Base-by-base conservation (phyloP, 2,113 vertebrate genomes). In the Platichthys stellatus region DNA sequence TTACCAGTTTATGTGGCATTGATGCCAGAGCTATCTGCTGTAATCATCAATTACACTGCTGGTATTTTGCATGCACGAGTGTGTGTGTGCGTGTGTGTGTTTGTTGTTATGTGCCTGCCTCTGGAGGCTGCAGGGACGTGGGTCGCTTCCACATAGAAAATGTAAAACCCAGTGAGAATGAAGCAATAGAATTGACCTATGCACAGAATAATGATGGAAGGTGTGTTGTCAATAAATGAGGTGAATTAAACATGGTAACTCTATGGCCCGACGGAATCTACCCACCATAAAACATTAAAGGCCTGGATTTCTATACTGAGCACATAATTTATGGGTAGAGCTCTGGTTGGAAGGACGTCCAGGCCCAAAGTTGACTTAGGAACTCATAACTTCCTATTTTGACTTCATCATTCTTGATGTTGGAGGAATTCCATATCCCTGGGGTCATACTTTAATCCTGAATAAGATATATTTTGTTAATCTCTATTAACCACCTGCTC, bases 11-110 rank as follows among this genome's bases (percentile, higher is more conserved):
- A 72, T 47, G 78, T 82, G 62, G 78, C 72, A 79, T 45, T 74
- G 66, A 87, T 81, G 82, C 87, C 87, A 87, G 43, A 59, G 77
- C 69, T 82, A 78, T 87, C 76, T 78, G 76, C 60, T 82, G 59
- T 83, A 84, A 87, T 87, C 63, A 79, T 80, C 76, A 80, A 84
- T 86, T 83, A 84, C 72, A 72, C 70, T 26, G 18, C 56, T 67
- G 68, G 68, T 75, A 56, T 80, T 81, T 80, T 79, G 40, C 56
- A 65, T 60, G 40, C 56, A 65, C 57, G 66, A 12, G 5, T 68
- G 73, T 5, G 43, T 74, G 57, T 71, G 67, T 79, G 31, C 51
- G 65, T 62, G 66, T 12, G 15, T 5, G 43, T 74, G 57, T 73
- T 63, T 62, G 70, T 61, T 14, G 51, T 72, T 81, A 64, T 77